Conservation (phyloP, 2,888 invertebrate species). For the Drosophila parthenogenetica region DNA sequence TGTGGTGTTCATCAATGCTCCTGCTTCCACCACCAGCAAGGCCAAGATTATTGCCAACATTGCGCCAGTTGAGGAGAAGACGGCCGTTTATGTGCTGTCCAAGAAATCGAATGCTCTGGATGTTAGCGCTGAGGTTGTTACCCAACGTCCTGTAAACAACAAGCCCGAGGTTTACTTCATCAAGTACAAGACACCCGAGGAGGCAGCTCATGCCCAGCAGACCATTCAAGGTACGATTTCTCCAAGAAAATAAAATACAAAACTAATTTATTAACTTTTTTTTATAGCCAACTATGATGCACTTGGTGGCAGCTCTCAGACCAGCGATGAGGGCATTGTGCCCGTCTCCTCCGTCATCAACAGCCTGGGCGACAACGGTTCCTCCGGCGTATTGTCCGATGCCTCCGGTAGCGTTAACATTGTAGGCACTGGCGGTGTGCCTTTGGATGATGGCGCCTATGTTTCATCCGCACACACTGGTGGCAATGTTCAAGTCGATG, state of each 20-base stretch:
- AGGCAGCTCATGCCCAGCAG: slow-evolving; percentile 83
- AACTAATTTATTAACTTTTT: not conserved
- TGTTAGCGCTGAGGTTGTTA: slow-evolving; percentile 80
- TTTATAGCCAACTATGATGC: slow-evolving; percentile 81
- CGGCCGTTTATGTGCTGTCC: slow-evolving; percentile 84
- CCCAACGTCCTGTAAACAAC: slow-evolving; percentile 73
- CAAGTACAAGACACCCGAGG: slow-evolving; percentile 84
- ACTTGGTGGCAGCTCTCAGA: slow-evolving; percentile 77
- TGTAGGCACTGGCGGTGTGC: slow-evolving; percentile 65
- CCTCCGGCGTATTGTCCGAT: slow-evolving; percentile 65
- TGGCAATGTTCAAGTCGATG: slow-evolving; percentile 13
- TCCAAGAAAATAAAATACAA: not conserved
- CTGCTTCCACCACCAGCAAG: slow-evolving; percentile 76
- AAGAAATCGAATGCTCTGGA: slow-evolving; percentile 82
- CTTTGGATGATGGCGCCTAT: slow-evolving; percentile 23
- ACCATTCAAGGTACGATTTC: slow-evolving; percentile 79
- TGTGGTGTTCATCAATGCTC: slow-evolving; percentile 84
- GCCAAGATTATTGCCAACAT: slow-evolving; percentile 82
- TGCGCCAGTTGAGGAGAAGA: slow-evolving; percentile 83
- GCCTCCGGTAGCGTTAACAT: slow-evolving; percentile 53
- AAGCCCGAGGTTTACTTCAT: slow-evolving; percentile 85
- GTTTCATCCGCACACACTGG: not conserved
- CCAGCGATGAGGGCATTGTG: slow-evolving; percentile 78
- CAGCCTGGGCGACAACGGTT: slow-evolving; percentile 71
- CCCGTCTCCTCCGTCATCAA: slow-evolving; percentile 82